Base-by-base conservation (phyloP, 2,797 vertebrate genomes). In the Manis pentadactyla region DNA sequence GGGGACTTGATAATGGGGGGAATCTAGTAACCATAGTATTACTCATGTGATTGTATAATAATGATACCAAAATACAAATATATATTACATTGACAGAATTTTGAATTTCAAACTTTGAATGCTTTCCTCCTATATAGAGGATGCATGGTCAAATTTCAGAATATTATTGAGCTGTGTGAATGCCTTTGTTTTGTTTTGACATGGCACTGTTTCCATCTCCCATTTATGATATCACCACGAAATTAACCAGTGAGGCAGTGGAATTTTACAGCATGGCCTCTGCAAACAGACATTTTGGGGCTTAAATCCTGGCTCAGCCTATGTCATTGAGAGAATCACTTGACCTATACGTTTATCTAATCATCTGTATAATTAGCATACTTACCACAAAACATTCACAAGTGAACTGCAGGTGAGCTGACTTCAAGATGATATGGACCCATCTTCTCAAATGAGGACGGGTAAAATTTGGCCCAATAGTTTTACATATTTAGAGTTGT, bases 331-430 rank as follows among this genome's bases (percentile, higher is more conserved):
- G 74, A 42, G 23, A 57, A 53, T 66, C n/a, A 64, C 10, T 66
- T 85, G 14, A 84, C 31, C 53, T 90, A 31, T 2, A 55, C 25
- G 6, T 87, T 49, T 5, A 73, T 46, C 61, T 79, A 71, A 57
- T 87, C 9, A 57, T 79, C 15, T 96, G 2, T 82, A 84, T 92
- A 74, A 83, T 93, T 74, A 87, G 86, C 74, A 64, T 37, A 55
- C 51, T 77, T 34, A 11, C 31, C 49, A 68, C 15, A 49, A 61
- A 37, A 19, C 87, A 2, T 87, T 83, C 34, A 61, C 2, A 6
- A 66, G 46, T 46, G 59, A 87, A 34, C 2, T 79, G n/a, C 75
- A 71, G 34, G 10, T 59, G 34, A 73, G 31, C 73, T 81, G 17
- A 74, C 31, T 66, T 77, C 4, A 53, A 37, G 12, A 87, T 90